Percentiles rank a stretch among this genome's conserved stretches.
These are phyloP conservation scores for Xyliphius kryptos DNA, from an alignment of 2,113 vertebrate genomes.

Conservation along the genomic window DNA sequence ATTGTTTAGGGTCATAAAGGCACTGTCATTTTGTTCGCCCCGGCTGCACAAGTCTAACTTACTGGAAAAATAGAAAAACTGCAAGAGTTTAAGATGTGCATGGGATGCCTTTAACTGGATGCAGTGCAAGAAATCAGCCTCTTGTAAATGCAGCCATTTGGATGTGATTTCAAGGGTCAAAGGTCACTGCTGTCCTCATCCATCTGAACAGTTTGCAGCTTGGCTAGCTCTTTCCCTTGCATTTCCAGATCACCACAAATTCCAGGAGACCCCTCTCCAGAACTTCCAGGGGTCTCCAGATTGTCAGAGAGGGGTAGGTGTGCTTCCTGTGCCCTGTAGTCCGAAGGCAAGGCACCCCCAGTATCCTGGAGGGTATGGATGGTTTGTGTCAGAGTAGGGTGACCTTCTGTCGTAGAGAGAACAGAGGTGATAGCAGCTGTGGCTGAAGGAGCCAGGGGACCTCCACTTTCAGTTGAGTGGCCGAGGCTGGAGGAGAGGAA, in stretches of 20 bases:
- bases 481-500: slow-evolving; percentile 49
- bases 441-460: slow-evolving; percentile 57
- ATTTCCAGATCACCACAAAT: slow-evolving; percentile 89
- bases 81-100: slow-evolving; percentile 29
- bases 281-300: slow-evolving; percentile 64
- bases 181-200: slow-evolving; percentile 79
- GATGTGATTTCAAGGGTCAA: slow-evolving; percentile 28
- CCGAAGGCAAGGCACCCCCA: slow-evolving; percentile 54
- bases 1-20: slow-evolving; percentile 33
- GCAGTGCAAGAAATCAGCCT: slow-evolving; percentile 25
- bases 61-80: slow-evolving; percentile 10
- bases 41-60: slow-evolving; percentile 15
- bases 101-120: slow-evolving; percentile 22
- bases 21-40: slow-evolving; percentile 32
- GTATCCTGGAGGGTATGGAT: slow-evolving; percentile 45
- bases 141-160: slow-evolving; percentile 30
- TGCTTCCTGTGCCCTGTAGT: slow-evolving; percentile 66
- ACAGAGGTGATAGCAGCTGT: slow-evolving; percentile 70
- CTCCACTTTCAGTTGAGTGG: slow-evolving; percentile 62
- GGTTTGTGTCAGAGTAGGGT: slow-evolving; percentile 54
- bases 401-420: slow-evolving; percentile 77
- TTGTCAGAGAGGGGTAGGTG: slow-evolving; percentile 69
- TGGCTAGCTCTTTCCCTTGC: slow-evolving; percentile 93
- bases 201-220: slow-evolving; percentile 96
- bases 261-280: slow-evolving; percentile 74